Evolutionary conservation across 2,888 invertebrate genomes (phyloP), one percentile per base, ranked within the genome.

Genomic region (Polydrusus pterygomalis): DNA sequence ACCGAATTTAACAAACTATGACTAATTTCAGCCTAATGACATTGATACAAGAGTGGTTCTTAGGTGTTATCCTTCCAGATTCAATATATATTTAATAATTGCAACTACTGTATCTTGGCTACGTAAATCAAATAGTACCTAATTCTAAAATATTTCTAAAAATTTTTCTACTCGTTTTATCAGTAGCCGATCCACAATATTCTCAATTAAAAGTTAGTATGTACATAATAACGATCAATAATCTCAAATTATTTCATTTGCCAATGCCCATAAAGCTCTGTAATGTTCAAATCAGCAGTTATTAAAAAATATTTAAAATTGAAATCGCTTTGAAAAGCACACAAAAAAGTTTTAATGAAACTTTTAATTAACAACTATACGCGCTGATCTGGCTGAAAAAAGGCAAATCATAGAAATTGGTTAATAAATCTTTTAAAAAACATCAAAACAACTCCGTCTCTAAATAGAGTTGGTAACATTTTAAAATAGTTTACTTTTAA

Each of bases 271-370:
- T 20, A 51, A 20, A 51, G 7, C 51, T 18, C 51, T 11, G 17
- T 51, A 34, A 20, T 51, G 17, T 51, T 20, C 11, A 51, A 51
- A 43, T 20, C 20, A 51, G 9, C 51, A 51, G 18, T 51, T 9
- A 51, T 11, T 51, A 51, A 51, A 20, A 51, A 17, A 49, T 49
- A 11, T 51, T 51, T 51, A 51, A 51, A 51, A 51, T 51, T 51
- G 9, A 51, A 51, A 18, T 51, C 11, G 18, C 20, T 18, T 2
- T 11, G 1, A 51, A 51, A 10, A 20, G 20, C 18, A 9, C 11
- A 18, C 13, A 51, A 51, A 51, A 49, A 20, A 20, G 51, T 20
- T 51, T 1, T 20, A 20, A 51, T 51, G 51, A 51, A 51, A 51
- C 51, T 51, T 51, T 51, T 51, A 51, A 51, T 20, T 51, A 51